phyloP scores from a whole-genome alignment of 2,113 vertebrate genomes.

The Hypomesus transpacificus region DNA sequence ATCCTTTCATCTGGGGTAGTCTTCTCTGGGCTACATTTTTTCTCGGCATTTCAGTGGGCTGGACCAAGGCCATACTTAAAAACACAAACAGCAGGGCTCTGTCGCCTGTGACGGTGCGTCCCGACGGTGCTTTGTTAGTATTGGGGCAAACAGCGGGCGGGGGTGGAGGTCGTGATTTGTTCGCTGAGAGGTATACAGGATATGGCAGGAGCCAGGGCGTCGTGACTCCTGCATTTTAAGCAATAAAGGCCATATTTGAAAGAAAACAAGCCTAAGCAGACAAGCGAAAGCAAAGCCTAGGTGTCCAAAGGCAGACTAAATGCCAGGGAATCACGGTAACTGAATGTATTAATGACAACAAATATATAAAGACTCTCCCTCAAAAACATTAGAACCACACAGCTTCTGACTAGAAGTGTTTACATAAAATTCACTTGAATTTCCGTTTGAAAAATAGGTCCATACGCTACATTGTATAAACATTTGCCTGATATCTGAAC shows the following conservation, averaged over 20 bases:
- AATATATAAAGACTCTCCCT: too few species aligned
- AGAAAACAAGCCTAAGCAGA: conserved; percentile 21
- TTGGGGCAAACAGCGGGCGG: conserved; percentile 47
- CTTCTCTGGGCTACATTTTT: conserved; percentile 25
- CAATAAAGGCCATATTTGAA: conserved; percentile 48
- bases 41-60: conserved; percentile 38
- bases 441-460: not conserved
- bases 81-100: conserved; percentile 71
- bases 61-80: conserved; percentile 64
- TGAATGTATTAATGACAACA: too few species aligned
- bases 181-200: conserved; percentile 81
- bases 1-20: conserved; percentile 18
- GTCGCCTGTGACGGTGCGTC: conserved; percentile 54
- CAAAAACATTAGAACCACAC: too few species aligned
- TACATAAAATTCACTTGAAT: not conserved
- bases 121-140: conserved; percentile 67
- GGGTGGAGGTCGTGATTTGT: conserved; percentile 74
- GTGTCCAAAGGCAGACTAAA: too few species aligned
- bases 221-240: conserved; percentile 77
- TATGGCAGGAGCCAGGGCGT: conserved; percentile 84
- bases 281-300: too few species aligned
- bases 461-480: not conserved
- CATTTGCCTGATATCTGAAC: too few species aligned
- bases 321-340: too few species aligned
- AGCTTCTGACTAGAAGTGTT: too few species aligned